A percentile compares a stretch with the other conserved stretches of the same genome.
phyloP scores from a whole-genome alignment of 2,113 vertebrate genomes.

The Tupaia tana region DNA sequence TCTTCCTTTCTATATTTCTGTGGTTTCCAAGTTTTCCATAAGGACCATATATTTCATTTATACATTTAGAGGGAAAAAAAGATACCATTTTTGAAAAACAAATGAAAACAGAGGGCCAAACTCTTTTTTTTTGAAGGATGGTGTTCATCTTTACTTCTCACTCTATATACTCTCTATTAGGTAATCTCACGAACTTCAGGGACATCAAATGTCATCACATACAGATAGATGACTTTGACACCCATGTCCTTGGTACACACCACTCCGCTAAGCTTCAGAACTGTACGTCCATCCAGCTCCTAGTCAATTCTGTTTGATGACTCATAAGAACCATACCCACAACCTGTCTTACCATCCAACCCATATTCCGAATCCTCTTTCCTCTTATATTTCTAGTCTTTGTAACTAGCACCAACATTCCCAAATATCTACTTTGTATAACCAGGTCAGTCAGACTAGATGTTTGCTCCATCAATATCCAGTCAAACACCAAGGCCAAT shows the following conservation, averaged over 20 bases:
- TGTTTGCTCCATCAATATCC: not conserved
- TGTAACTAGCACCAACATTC: not conserved
- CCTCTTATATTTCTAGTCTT: not conserved
- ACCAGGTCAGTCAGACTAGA: not conserved
- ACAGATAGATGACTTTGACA: not conserved
- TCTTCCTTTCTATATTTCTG: slow-evolving; percentile 18
- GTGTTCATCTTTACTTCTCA: not conserved
- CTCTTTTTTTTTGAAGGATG: not conserved
- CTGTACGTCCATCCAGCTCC: not conserved
- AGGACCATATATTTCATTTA: not conserved
- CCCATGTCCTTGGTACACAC: not conserved
- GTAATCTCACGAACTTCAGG: not conserved
- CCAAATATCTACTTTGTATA: slow-evolving; percentile 10
- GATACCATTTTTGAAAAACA: not conserved
- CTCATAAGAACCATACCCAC: not conserved
- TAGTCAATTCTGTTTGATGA: not conserved
- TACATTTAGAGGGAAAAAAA: not conserved
- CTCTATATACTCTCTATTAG: not conserved
- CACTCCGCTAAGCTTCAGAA: not conserved
- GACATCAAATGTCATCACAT: not conserved
- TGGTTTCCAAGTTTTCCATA: slow-evolving; percentile 26
- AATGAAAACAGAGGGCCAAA: not conserved
- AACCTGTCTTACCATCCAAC: not conserved
- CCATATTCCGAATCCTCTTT: not conserved
- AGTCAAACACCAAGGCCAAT: not conserved